phyloP scores from a whole-genome alignment of 2,888 invertebrate species.

The Zygogramma bicolorata region DNA sequence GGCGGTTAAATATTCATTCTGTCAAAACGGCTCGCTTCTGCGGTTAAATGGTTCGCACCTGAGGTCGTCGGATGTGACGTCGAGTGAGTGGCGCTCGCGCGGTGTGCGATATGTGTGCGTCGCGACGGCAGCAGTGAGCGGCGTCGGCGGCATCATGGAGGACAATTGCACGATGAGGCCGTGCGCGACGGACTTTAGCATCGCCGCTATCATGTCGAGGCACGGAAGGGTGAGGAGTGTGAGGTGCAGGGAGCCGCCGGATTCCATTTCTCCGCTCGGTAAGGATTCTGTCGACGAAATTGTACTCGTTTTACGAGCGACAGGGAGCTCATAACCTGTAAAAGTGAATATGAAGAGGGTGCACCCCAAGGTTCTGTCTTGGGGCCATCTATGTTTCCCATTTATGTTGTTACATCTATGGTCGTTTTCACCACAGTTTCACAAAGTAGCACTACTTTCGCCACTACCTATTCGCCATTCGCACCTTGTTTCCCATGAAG shows the following conservation, averaged over 20 bases:
- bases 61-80: slow-evolving; percentile 4
- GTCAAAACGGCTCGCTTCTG: slow-evolving; percentile 67
- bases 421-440: too few species aligned
- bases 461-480: too few species aligned
- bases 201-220: slow-evolving; percentile 94
- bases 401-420: too few species aligned
- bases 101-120: too few species aligned
- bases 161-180: slow-evolving; percentile 79
- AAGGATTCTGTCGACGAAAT: slow-evolving; percentile 49
- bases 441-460: too few species aligned
- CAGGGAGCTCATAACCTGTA: background rate
- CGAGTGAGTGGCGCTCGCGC: background rate
- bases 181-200: slow-evolving; percentile 95
- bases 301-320: background rate
- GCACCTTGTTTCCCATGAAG: too few species aligned
- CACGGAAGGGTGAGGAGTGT: slow-evolving; percentile 73
- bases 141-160: slow-evolving; percentile 65
- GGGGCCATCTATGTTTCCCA: too few species aligned
- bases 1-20: slow-evolving; percentile 67
- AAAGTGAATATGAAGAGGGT: background rate
- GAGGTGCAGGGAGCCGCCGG: slow-evolving; percentile 68
- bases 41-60: slow-evolving; percentile 49
- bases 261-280: slow-evolving; percentile 65
- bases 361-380: too few species aligned
- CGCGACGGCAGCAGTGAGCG: too few species aligned